Evolutionary conservation across 2,113 vertebrate species (phyloP), one percentile per base, ranked within the genome.

Genomic region (Coptodon bakossiorum): DNA sequence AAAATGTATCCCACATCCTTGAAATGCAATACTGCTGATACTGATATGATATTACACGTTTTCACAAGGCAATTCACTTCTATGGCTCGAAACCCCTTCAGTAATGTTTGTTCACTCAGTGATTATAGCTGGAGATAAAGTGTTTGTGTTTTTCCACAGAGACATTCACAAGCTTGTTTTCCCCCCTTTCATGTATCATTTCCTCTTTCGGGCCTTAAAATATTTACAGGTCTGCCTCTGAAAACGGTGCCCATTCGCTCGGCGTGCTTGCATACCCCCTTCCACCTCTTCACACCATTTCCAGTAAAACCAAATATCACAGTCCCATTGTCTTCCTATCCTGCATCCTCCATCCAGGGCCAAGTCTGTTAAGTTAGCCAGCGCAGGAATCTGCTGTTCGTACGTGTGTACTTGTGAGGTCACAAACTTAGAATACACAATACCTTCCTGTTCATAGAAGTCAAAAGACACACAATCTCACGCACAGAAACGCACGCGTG

Each of bases 321-420:
- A 53, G 71, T 36, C 54, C 78, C 71, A 91, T 89, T 92, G 90
- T 90, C 80, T 63, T 87, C 36, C 45, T 83, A 82, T 54, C 79
- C 38, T 66, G 84, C 85, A 82, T 89, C 85, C 81, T 91, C 81
- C 13, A 40, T 48, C 80, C 36, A 4, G 83, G 80, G 90, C 90
- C 90, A 91, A 89, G 86, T 82, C 31, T 80, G 89, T 90, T 81
- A 89, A 92, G 89, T 93, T 90, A 92, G 92, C 81, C 38, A 3
- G 45, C 34, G 52, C 27, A 84, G 73, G 87, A 80, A 90, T 89
- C 80, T 43, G 31, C 31, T 50, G 73, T 86, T 53, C 66, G 45
- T 78, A 50, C 5, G 11, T 17, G 12, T 48, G 14, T 63, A 38
- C 53, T 81, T 81, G 87, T 22, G 71, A 85, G 79, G 82, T 88